phyloP scores from a whole-genome alignment of 2,888 invertebrate species.

The Boloria selene region DNA sequence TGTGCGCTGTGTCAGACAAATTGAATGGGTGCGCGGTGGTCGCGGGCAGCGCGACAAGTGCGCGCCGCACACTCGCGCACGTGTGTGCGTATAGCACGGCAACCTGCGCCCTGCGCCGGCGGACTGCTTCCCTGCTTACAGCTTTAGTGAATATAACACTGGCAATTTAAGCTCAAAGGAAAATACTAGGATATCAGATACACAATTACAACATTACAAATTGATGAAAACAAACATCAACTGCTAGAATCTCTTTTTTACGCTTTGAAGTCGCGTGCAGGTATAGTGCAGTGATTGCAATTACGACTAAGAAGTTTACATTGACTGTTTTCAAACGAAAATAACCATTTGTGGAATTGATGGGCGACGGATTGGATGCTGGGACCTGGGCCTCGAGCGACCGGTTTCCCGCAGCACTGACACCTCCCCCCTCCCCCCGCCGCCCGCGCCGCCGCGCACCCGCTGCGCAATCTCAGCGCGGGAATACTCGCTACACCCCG shows the following conservation, averaged over 20 bases:
- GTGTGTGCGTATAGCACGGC: constrained; percentile 28
- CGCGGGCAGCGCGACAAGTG: constrained; percentile 48
- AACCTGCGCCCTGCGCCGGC: constrained; percentile 8
- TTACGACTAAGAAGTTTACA: background rate
- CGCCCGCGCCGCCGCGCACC: constrained; percentile 21
- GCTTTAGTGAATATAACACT: too few species aligned
- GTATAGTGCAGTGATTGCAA: too few species aligned
- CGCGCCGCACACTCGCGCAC: constrained; percentile 39
- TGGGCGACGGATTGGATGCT: constrained; percentile 34
- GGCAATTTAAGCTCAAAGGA: too few species aligned
- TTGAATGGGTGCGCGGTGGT: constrained; percentile 54
- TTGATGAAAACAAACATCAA: too few species aligned
- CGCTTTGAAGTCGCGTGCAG: too few species aligned
- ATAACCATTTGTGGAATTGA: constrained; percentile 38
- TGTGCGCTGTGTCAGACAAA: constrained; percentile 56
- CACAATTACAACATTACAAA: too few species aligned
- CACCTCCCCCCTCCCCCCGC: constrained; percentile 28
- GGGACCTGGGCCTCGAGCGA: constrained; percentile 38
- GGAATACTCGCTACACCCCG: constrained; percentile 49
- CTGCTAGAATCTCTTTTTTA: too few species aligned
- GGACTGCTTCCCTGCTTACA: too few species aligned
- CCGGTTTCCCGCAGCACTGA: constrained; percentile 40
- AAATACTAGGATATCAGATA: too few species aligned
- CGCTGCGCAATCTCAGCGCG: constrained; percentile 46
- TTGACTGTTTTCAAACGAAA: constrained; percentile 42